phyloP scores from a whole-genome alignment of 2,113 vertebrate species.

The Ginglymostoma cirratum region DNA sequence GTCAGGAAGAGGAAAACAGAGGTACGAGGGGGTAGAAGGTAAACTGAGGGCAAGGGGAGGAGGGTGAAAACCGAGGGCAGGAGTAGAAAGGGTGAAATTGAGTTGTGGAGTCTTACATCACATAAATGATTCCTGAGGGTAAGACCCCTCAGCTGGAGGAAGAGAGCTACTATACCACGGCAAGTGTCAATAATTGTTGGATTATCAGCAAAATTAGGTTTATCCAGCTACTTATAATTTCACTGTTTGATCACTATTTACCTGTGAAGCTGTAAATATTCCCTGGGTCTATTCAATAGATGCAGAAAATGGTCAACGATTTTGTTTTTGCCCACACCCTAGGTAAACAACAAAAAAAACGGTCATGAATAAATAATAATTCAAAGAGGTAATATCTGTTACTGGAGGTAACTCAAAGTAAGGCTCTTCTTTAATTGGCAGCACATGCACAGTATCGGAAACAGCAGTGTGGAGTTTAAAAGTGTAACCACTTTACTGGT shows the following conservation, averaged over 20 bases:
- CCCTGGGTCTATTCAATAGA: conserved; percentile 86
- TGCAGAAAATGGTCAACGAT: conserved; percentile 91
- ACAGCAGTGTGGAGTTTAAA: background rate
- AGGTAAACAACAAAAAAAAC: conserved; percentile 42
- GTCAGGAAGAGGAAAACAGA: too few species aligned
- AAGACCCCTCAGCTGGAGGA: background rate
- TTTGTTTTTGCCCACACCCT: conserved; percentile 98
- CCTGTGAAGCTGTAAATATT: conserved; percentile 95
- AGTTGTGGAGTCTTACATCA: background rate
- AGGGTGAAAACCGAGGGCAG: background rate
- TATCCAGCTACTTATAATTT: background rate
- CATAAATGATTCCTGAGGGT: background rate
- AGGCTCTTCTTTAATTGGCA: background rate
- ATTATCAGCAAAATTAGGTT: background rate
- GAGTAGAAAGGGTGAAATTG: background rate
- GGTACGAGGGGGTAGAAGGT: background rate
- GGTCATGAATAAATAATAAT: background rate
- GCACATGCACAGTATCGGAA: background rate
- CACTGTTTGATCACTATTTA: conserved; percentile 48
- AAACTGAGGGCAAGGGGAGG: background rate
- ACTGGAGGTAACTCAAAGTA: background rate
- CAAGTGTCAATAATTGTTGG: background rate
- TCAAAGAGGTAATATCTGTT: background rate
- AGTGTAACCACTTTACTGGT: background rate
- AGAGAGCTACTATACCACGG: background rate